A percentile compares a stretch with the other conserved stretches of the same genome.
phyloP scores from a whole-genome alignment of 2,888 invertebrate species.

The Hedychridium roseum region DNA sequence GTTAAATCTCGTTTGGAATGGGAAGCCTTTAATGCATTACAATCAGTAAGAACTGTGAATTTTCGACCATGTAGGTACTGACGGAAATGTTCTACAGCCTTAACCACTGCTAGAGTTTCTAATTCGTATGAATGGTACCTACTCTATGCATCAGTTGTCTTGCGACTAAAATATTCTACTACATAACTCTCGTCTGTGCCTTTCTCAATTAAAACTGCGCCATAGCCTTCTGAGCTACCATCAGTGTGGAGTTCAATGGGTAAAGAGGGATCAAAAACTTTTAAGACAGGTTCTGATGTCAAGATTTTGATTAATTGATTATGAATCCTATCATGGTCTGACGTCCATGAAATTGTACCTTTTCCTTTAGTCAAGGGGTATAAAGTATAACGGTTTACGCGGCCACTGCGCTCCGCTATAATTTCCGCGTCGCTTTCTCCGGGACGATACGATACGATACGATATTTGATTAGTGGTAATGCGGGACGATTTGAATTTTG shows the following conservation, averaged over 20 bases:
- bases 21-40: not conserved
- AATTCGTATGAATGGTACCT: too few relatives aligned
- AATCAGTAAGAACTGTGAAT: not conserved
- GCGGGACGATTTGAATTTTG: too few relatives aligned
- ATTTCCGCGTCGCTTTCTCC: too few relatives aligned
- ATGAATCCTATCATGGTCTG: not conserved
- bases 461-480: too few relatives aligned
- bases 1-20: not conserved
- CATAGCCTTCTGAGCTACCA: constrained; percentile 10
- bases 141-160: not conserved
- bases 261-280: constrained; percentile 5
- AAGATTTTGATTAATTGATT: constrained; percentile 1
- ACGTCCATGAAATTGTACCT: constrained; percentile 3
- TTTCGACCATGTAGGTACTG: not conserved
- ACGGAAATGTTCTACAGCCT: too few relatives aligned
- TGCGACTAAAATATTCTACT: not conserved
- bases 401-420: too few relatives aligned
- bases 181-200: not conserved
- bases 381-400: too few relatives aligned
- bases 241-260: constrained; percentile 14
- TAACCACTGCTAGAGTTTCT: too few relatives aligned
- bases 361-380: not conserved
- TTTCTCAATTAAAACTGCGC: constrained; percentile 5
- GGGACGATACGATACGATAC: too few relatives aligned
- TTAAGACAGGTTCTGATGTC: constrained; percentile 8